phyloP scores from a whole-genome alignment of 2,888 invertebrate genomes.

The Agrilus biguttatus region DNA sequence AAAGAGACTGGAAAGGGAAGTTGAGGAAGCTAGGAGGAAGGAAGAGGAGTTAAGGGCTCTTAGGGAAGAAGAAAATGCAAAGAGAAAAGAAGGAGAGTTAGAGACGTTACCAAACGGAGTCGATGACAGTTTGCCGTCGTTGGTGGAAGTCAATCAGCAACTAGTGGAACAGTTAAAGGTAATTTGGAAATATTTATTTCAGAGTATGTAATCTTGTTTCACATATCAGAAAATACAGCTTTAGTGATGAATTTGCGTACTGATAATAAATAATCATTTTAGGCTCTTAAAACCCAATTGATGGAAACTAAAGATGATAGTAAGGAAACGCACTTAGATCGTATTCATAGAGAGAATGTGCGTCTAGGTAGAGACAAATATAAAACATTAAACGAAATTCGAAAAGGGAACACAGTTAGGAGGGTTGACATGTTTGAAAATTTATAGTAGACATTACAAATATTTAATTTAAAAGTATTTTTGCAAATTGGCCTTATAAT shows the following conservation, averaged over 20 bases:
- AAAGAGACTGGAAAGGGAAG: constrained; percentile 21
- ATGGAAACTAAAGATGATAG: constrained; percentile 19
- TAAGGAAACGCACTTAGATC: constrained; percentile 24
- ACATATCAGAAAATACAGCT: not conserved
- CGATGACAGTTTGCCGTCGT: constrained; percentile 21
- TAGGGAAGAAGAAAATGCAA: constrained; percentile 14
- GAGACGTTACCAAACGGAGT: constrained; percentile 20
- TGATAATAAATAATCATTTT: constrained; percentile 8
- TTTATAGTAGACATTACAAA: constrained; percentile 15
- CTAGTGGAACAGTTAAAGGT: constrained; percentile 25
- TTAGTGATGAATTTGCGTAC: not conserved
- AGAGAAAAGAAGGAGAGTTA: constrained; percentile 13
- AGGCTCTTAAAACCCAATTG: constrained; percentile 23
- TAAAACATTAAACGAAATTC: constrained; percentile 26
- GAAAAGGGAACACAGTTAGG: constrained; percentile 27
- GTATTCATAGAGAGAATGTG: constrained; percentile 25
- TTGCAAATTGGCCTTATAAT: too few relatives aligned
- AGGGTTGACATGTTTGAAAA: constrained; percentile 30
- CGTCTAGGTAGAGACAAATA: constrained; percentile 25
- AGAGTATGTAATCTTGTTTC: not conserved
- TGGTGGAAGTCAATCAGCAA: constrained; percentile 22
- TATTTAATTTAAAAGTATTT: not conserved
- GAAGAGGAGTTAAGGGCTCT: constrained; percentile 18
- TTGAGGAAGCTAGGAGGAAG: constrained; percentile 20
- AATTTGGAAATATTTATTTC: not conserved